Evolutionary conservation across 2,888 invertebrate genomes (phyloP).

Genomic region (Liposcelis brunnea): DNA sequence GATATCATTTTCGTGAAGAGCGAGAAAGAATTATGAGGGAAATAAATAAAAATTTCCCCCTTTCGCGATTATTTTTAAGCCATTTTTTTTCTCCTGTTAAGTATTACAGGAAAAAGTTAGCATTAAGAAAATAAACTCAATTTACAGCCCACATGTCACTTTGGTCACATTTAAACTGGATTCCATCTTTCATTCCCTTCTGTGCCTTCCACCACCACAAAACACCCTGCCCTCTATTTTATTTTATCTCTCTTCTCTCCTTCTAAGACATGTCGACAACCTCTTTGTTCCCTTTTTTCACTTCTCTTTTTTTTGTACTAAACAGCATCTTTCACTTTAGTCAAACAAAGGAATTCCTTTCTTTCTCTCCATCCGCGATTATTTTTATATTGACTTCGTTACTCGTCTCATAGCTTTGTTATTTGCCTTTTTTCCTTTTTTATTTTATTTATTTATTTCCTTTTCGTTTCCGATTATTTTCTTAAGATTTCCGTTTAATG

Average conservation of each 20-base stretch:
- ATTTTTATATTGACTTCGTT: slow-evolving; percentile 13
- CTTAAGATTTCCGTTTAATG: no score
- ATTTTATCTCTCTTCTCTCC: no score
- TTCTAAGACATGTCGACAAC: slow-evolving; percentile 7
- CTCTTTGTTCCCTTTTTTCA: slow-evolving; percentile 3
- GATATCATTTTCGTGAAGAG: no score
- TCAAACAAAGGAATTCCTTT: slow-evolving; percentile 5
- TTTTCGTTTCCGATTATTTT: slow-evolving; percentile 13
- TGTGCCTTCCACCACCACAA: slow-evolving; percentile 11
- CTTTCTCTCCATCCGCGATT: background rate
- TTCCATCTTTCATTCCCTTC: slow-evolving; percentile 9
- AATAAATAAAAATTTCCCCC: no score
- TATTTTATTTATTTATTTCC: slow-evolving; percentile 1
- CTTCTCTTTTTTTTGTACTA: no score
- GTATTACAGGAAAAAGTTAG: no score
- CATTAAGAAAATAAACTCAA: no score
- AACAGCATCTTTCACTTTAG: no score
- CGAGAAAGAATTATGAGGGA: no score
- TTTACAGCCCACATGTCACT: no score
- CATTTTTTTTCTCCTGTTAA: slow-evolving; percentile 8
- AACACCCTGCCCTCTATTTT: no score
- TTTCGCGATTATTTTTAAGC: slow-evolving; percentile 4
- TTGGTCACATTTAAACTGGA: slow-evolving; percentile 1
- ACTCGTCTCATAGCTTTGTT: slow-evolving; percentile 12
- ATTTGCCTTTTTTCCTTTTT: slow-evolving; percentile 12